Evolutionary conservation across 2,888 invertebrate species (phyloP).

Genomic region (Nysson spinosus): DNA sequence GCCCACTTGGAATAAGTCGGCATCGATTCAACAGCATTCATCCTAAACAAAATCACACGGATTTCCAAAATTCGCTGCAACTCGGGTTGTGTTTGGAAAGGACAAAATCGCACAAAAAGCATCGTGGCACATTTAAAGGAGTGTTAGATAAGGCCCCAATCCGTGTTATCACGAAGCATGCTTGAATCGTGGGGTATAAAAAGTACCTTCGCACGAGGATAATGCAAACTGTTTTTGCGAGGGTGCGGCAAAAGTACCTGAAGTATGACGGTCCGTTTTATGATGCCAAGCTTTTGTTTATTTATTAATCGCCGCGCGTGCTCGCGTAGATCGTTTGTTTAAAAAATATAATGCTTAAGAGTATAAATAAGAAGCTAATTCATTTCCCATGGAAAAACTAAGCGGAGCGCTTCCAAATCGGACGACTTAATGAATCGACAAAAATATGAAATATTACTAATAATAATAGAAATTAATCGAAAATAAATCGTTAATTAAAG

Average conservation of each 20-base stretch:
- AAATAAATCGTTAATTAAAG: background rate
- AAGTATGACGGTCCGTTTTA: constrained; percentile 64
- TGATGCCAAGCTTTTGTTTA: constrained; percentile 47
- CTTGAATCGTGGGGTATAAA: constrained; percentile 47
- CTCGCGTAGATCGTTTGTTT: constrained; percentile 24
- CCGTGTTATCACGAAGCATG: no score
- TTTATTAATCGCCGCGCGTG: constrained; percentile 39
- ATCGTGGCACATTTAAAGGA: constrained; percentile 14
- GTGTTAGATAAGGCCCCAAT: no score
- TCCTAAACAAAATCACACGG: constrained; percentile 27
- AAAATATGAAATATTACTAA: background rate
- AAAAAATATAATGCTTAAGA: constrained; percentile 37
- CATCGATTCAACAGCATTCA: constrained; percentile 19
- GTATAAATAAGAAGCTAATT: constrained; percentile 24
- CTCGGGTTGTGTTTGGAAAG: constrained; percentile 16
- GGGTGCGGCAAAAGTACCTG: constrained; percentile 69
- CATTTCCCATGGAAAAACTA: constrained; percentile 13
- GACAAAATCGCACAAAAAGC: constrained; percentile 39
- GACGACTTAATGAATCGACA: background rate
- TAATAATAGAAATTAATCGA: background rate
- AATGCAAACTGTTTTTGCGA: constrained; percentile 38
- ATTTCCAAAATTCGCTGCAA: constrained; percentile 16
- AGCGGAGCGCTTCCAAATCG: constrained; percentile 39
- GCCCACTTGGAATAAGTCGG: constrained; percentile 5
- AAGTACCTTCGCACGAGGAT: constrained; percentile 47